Percentiles rank a stretch among this genome's conserved stretches.
phyloP scores from a whole-genome alignment of 2,888 invertebrate genomes.

The Ligdia adustata region DNA sequence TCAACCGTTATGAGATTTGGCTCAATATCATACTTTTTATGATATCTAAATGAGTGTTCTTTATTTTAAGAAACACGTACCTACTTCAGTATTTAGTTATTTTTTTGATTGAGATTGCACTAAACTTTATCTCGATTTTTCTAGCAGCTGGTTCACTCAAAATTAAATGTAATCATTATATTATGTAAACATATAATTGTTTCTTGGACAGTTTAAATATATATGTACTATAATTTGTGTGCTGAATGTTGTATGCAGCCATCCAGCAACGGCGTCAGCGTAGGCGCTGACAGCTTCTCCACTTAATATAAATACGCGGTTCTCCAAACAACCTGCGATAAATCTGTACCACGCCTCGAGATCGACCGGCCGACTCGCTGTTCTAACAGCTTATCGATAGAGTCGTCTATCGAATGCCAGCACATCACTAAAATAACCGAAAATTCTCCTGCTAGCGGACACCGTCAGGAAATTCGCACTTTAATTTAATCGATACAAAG shows the following conservation, averaged over 20 bases:
- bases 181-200: neutral
- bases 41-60: slow-evolving; percentile 54
- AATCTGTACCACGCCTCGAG: slow-evolving; percentile 64
- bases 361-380: slow-evolving; percentile 60
- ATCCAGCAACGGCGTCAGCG: slow-evolving; percentile 71
- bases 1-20: slow-evolving; percentile 53
- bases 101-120: neutral
- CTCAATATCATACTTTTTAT: slow-evolving; percentile 57
- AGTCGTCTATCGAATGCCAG: slow-evolving; percentile 59
- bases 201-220: neutral
- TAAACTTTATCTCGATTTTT: no score
- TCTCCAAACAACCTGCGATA: slow-evolving; percentile 74
- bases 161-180: neutral
- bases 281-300: slow-evolving; percentile 80
- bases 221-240: slow-evolving; percentile 18
- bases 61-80: no score
- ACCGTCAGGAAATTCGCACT: slow-evolving; percentile 43
- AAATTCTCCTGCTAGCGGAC: slow-evolving; percentile 35
- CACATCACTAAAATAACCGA: slow-evolving; percentile 45
- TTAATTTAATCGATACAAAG: slow-evolving; percentile 41
- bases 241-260: slow-evolving; percentile 68
- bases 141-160: neutral
- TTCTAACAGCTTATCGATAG: slow-evolving; percentile 67
- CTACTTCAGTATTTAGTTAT: slow-evolving; percentile 20
- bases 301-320: slow-evolving; percentile 82